Conservation (phyloP, 2,113 vertebrate species). For the Gymnocephalus cernua region DNA sequence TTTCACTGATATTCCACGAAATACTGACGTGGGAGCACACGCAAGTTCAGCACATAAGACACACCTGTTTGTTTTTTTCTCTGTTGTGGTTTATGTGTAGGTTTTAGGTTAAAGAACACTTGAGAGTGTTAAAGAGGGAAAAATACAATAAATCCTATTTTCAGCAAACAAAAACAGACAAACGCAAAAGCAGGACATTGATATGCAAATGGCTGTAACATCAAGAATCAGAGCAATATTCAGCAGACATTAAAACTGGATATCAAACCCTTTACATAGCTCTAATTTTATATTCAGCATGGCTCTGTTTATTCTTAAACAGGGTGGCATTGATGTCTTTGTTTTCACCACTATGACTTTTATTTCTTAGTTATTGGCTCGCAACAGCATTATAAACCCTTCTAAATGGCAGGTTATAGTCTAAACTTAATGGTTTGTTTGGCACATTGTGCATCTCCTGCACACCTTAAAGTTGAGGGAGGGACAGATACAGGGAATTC, state of each 20-base stretch:
- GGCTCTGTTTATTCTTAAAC: conserved; percentile 33
- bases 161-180: not conserved
- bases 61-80: not conserved
- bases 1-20: conserved; percentile 32
- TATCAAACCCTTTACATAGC: not conserved
- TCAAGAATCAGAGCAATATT: not conserved
- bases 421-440: conserved; percentile 58
- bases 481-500: conserved; percentile 5
- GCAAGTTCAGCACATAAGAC: conserved; percentile 18
- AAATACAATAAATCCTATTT: not conserved
- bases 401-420: conserved; percentile 43
- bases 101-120: not conserved
- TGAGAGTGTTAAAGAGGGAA: not conserved
- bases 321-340: conserved; percentile 19
- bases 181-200: not conserved
- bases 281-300: conserved; percentile 5
- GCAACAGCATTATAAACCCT: conserved; percentile 1
- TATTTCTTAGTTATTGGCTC: conserved; percentile 30
- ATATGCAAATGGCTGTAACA: not conserved
- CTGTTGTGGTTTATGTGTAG: not conserved
- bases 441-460: conserved; percentile 32
- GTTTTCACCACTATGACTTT: conserved; percentile 42
- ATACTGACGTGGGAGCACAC: conserved; percentile 29
- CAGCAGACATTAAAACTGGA: not conserved
- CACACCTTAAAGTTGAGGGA: conserved; percentile 26